These are phyloP conservation scores for Euclidia mi DNA, from an alignment of 2,888 invertebrate genomes.

Conservation along the genomic window DNA sequence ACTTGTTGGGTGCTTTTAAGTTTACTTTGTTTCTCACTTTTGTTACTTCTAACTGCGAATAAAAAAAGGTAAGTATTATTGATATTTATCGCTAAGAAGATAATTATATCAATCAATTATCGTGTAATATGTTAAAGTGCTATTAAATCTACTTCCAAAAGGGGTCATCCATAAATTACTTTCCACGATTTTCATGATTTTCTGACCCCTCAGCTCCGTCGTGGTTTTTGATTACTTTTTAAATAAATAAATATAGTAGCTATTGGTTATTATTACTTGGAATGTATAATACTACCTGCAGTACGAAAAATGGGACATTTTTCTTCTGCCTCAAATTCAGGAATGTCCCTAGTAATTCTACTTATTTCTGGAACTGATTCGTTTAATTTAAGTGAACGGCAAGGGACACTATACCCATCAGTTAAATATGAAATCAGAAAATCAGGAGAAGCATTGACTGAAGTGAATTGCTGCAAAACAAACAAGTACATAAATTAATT, in stretches of 20 bases:
- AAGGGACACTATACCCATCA: conserved; percentile 72
- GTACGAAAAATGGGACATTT: conserved; percentile 26
- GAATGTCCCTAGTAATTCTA: conserved; percentile 79
- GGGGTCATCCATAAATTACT: too few species aligned
- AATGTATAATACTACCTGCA: conserved; percentile 14
- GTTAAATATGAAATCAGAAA: conserved; percentile 24
- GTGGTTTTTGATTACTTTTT: too few species aligned
- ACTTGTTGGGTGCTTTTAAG: conserved; percentile 71
- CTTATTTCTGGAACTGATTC: conserved; percentile 82
- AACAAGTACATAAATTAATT: too few species aligned
- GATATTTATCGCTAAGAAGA: too few species aligned
- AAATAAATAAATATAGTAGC: too few species aligned
- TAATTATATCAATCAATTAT: too few species aligned
- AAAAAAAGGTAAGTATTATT: not conserved
- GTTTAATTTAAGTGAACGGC: conserved; percentile 80
- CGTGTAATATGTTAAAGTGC: too few species aligned
- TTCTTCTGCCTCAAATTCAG: conserved; percentile 82
- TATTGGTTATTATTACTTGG: too few species aligned
- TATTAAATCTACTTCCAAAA: too few species aligned
- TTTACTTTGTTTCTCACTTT: conserved; percentile 25
- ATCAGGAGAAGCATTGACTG: not conserved
- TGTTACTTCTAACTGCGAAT: conserved; percentile 28
- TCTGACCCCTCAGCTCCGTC: too few species aligned
- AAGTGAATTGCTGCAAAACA: conserved; percentile 27
- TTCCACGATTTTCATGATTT: too few species aligned